These are phyloP conservation scores for Cephus pulcher DNA, from an alignment of 2,888 invertebrate genomes.

Conservation along the genomic window DNA sequence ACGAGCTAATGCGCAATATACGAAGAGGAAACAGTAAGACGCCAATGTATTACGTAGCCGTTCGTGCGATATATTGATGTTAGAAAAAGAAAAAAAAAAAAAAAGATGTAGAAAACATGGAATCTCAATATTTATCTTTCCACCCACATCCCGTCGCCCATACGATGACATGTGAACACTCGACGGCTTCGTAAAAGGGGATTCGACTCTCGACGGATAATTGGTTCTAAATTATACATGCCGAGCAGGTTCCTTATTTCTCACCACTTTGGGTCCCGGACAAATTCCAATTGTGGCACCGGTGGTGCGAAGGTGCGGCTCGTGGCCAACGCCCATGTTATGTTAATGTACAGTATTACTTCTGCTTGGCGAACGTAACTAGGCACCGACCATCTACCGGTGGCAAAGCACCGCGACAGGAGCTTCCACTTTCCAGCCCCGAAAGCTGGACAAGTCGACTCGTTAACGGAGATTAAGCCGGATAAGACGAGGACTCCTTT, in stretches of 20 bases:
- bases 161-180: constrained; percentile 23
- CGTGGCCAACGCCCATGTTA: constrained; percentile 59
- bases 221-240: constrained; percentile 43
- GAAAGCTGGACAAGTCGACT: constrained; percentile 30
- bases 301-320: constrained; percentile 43
- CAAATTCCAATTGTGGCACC: constrained; percentile 45
- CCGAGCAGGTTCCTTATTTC: constrained; percentile 23
- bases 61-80: neutral
- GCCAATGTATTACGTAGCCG: neutral
- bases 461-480: constrained; percentile 49
- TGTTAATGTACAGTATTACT: constrained; percentile 50
- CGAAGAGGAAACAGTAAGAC: neutral
- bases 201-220: constrained; percentile 28
- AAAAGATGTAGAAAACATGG: constrained; percentile 26
- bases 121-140: constrained; percentile 54
- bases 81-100: neutral
- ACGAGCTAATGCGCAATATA: neutral
- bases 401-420: constrained; percentile 5
- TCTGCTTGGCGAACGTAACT: constrained; percentile 10
- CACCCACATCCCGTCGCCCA: constrained; percentile 38
- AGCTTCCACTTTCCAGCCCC: constrained; percentile 24
- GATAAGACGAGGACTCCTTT: constrained; percentile 45
- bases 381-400: neutral
- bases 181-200: constrained; percentile 13
- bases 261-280: constrained; percentile 41